Conservation (phyloP, 1,140 invertebrate genomes). For the Notospermus geniculatus region DNA sequence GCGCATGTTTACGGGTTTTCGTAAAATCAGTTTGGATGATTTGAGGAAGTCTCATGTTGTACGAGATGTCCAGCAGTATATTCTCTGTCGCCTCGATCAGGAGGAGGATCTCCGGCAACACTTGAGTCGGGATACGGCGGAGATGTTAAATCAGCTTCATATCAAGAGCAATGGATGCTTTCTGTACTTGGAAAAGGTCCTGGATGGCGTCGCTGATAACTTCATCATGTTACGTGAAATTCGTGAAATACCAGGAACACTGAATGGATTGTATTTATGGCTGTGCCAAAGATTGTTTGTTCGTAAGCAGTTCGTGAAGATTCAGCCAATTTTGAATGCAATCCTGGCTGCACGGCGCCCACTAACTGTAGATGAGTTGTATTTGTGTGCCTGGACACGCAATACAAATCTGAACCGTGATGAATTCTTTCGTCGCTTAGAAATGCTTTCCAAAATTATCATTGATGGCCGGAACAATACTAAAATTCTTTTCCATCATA, state of each 20-base stretch:
- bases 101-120: constrained; percentile 70
- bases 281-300: constrained; percentile 85
- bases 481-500: constrained; percentile 75
- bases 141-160: constrained; percentile 90
- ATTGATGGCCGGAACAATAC: constrained; percentile 59
- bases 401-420: constrained; percentile 76
- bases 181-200: constrained; percentile 78
- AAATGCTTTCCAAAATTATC: constrained; percentile 71
- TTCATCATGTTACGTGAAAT: constrained; percentile 84
- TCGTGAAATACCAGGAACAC: constrained; percentile 87
- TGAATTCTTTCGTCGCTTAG: constrained; percentile 79
- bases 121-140: constrained; percentile 80
- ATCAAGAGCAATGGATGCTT: constrained; percentile 97
- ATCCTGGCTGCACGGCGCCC: constrained; percentile 82
- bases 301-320: constrained; percentile 70
- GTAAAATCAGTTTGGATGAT: constrained; percentile 87
- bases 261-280: constrained; percentile 94
- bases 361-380: constrained; percentile 75
- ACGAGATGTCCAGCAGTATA: constrained; percentile 92
- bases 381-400: constrained; percentile 74
- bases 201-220: constrained; percentile 88
- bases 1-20: constrained; percentile 88
- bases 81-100: constrained; percentile 79
- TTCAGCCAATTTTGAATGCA: constrained; percentile 79
- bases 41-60: constrained; percentile 77